These are phyloP conservation scores for Limonius californicus DNA, from an alignment of 1,140 invertebrate species.

Conservation along the genomic window DNA sequence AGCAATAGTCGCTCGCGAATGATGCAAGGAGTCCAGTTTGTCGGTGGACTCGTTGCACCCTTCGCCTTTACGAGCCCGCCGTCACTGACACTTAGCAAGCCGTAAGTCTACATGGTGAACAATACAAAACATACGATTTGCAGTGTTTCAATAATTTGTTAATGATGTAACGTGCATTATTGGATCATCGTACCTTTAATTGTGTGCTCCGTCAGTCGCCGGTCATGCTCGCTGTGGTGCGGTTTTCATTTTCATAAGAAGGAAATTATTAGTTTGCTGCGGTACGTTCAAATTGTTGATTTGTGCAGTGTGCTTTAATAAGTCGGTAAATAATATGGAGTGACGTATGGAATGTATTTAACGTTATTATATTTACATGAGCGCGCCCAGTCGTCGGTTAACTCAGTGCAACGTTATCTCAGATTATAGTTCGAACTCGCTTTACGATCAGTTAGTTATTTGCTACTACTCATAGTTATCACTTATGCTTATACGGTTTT, in stretches of 20 bases:
- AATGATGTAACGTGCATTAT: neutral
- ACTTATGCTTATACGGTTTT: slow-evolving; percentile 12
- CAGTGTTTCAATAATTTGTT: neutral
- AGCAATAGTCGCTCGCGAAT: slow-evolving; percentile 46
- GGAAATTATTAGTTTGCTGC: slow-evolving; percentile 41
- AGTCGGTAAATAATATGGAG: slow-evolving; percentile 39
- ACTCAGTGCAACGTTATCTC: neutral
- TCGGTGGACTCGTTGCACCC: slow-evolving; percentile 19
- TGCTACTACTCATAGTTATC: slow-evolving; percentile 13
- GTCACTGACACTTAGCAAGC: slow-evolving; percentile 36
- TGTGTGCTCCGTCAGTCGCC: slow-evolving; percentile 31
- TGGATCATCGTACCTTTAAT: neutral
- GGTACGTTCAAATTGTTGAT: slow-evolving; percentile 44
- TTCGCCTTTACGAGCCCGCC: slow-evolving; percentile 38
- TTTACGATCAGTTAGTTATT: slow-evolving; percentile 9
- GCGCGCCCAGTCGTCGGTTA: slow-evolving; percentile 17
- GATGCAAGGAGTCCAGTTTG: slow-evolving; percentile 28
- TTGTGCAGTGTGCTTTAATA: slow-evolving; percentile 44
- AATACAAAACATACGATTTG: slow-evolving; percentile 6
- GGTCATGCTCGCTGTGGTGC: slow-evolving; percentile 34
- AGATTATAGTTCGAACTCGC: slow-evolving; percentile 5
- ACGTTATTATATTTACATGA: slow-evolving; percentile 18
- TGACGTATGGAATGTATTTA: slow-evolving; percentile 16
- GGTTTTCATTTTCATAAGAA: slow-evolving; percentile 38
- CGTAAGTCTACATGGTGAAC: neutral